Evolutionary conservation across 2,113 vertebrate genomes (phyloP).

Genomic region (Parus major): DNA sequence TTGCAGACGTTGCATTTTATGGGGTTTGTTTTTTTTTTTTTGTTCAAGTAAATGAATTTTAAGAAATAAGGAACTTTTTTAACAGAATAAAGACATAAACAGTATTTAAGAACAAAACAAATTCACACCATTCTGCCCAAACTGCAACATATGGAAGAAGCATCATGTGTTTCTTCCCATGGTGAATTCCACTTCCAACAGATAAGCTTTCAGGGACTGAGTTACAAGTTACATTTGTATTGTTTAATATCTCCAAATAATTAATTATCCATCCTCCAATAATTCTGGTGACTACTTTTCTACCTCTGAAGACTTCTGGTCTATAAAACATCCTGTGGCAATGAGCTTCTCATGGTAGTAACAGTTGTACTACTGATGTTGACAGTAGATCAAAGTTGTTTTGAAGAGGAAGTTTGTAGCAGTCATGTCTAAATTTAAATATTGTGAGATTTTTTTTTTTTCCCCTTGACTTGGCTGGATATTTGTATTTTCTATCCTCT

Average conservation of each 20-base stretch:
- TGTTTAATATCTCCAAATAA: not conserved
- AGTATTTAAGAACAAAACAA: not conserved
- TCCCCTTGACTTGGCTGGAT: not conserved
- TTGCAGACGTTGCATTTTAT: not conserved
- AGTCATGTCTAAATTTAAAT: not conserved
- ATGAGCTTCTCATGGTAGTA: not conserved
- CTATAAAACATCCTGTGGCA: not conserved
- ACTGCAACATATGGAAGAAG: not conserved
- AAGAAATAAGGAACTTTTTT: not conserved
- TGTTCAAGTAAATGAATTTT: not conserved
- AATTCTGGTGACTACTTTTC: not conserved
- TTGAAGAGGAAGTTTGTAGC: not conserved
- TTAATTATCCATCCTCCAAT: not conserved
- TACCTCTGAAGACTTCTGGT: not conserved
- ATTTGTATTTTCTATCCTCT: not conserved
- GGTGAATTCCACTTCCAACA: not conserved
- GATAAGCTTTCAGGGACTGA: not conserved
- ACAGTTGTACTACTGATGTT: not conserved
- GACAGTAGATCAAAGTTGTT: constrained; percentile 3
- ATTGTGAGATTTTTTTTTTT: not conserved
- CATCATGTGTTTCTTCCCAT: not conserved
- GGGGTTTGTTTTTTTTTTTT: not conserved
- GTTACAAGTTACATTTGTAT: not conserved
- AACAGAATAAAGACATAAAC: not conserved
- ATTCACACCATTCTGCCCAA: not conserved